Percentiles rank a stretch among this genome's conserved stretches.
phyloP scores from a whole-genome alignment of 2,113 vertebrate species.

The Pipra filicauda region DNA sequence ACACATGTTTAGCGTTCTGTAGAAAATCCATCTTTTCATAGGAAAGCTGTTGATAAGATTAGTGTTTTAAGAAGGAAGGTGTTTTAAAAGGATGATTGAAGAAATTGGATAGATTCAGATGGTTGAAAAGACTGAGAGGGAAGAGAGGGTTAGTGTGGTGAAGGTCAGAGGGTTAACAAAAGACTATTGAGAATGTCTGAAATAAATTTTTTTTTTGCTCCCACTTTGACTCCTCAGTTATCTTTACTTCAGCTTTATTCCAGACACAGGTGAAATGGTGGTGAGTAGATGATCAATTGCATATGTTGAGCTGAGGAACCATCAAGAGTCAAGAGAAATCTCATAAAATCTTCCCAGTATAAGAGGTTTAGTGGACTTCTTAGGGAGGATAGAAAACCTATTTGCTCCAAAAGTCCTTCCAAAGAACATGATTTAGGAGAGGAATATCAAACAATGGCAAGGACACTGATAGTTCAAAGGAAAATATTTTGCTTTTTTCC shows the following conservation, averaged over 20 bases:
- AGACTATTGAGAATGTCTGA: not conserved
- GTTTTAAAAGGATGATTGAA: not conserved
- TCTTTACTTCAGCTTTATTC: not conserved
- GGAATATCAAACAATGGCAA: not conserved
- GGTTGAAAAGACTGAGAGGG: not conserved
- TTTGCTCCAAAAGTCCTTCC: slow-evolving; percentile 11
- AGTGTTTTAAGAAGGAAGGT: not conserved
- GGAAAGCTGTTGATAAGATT: not conserved
- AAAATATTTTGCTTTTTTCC: not conserved
- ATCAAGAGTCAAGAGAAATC: not conserved
- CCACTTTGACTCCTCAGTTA: not conserved
- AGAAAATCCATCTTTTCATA: not conserved
- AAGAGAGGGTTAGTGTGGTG: not conserved
- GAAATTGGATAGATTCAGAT: not conserved
- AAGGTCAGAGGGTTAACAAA: not conserved
- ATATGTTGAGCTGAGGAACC: not conserved
- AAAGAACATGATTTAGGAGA: slow-evolving; percentile 15
- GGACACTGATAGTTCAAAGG: not conserved
- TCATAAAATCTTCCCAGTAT: not conserved
- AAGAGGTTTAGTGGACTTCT: slow-evolving; percentile 4
- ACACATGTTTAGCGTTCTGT: not conserved
- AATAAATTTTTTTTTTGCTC: not conserved
- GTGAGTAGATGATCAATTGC: not conserved
- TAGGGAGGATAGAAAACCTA: slow-evolving; percentile 22
- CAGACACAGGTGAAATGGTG: not conserved